Conservation (phyloP, 2,113 vertebrate genomes). For the Mirza zaza region DNA sequence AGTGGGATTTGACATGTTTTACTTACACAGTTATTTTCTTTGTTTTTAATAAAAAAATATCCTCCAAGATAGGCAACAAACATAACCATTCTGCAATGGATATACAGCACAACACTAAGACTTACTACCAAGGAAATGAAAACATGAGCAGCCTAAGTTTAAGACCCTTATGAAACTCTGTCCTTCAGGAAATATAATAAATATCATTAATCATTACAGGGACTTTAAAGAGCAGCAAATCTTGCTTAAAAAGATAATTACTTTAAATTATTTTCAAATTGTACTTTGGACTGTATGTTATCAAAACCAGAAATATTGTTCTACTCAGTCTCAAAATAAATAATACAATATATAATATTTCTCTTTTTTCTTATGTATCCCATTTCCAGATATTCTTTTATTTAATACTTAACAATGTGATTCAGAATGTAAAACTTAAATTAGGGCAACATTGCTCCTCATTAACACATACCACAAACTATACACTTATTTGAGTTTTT, state of each 20-base stretch:
- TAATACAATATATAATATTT: background rate
- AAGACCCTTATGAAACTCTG: background rate
- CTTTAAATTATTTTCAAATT: background rate
- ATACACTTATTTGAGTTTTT: background rate
- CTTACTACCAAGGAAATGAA: background rate
- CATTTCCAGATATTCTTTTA: background rate
- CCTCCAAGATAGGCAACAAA: background rate
- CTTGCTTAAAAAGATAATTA: slow-evolving; percentile 21
- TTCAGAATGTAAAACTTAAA: background rate
- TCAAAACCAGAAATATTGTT: background rate
- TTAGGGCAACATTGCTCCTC: background rate
- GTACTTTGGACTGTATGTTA: background rate
- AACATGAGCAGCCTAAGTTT: background rate
- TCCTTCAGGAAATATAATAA: slow-evolving; percentile 4
- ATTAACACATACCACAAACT: background rate
- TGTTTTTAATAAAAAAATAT: background rate
- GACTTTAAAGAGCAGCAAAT: background rate
- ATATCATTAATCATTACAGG: background rate
- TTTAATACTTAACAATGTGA: background rate
- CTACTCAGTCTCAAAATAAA: background rate
- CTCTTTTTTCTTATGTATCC: background rate
- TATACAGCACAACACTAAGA: background rate
- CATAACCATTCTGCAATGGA: background rate
- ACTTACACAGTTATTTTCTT: background rate
- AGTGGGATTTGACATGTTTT: slow-evolving; percentile 27